Conservation (phyloP, 2,113 vertebrate species). For the Scatophagus argus region DNA sequence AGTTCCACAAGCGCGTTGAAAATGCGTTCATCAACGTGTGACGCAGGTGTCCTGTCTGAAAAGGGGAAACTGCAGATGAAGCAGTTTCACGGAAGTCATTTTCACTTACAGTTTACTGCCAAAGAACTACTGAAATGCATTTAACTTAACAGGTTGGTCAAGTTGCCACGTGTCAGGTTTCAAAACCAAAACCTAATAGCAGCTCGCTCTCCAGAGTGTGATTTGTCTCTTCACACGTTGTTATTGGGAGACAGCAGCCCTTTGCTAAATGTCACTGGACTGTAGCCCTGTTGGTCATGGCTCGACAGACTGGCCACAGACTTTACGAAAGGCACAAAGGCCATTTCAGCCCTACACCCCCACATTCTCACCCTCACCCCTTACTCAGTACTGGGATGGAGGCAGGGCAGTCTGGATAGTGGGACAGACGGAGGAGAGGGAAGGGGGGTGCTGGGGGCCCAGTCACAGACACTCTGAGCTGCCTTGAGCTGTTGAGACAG, state of each 20-base stretch:
- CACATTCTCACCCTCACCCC: slow-evolving; percentile 11
- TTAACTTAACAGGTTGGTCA: not conserved
- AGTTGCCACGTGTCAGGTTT: not conserved
- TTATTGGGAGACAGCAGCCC: slow-evolving; percentile 26
- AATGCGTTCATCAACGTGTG: not conserved
- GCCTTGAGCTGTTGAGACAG: slow-evolving; percentile 75
- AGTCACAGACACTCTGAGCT: slow-evolving; percentile 76
- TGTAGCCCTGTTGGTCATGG: slow-evolving; percentile 30
- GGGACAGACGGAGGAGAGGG: slow-evolving; percentile 70
- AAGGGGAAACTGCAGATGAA: not conserved
- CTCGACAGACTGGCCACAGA: slow-evolving; percentile 49
- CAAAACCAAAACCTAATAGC: not conserved
- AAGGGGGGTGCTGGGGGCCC: slow-evolving; percentile 30
- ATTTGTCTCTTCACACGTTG: slow-evolving; percentile 30
- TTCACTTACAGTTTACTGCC: not conserved
- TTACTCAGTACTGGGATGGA: slow-evolving; percentile 17
- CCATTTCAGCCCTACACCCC: slow-evolving; percentile 36
- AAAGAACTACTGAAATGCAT: not conserved
- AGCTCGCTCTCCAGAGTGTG: not conserved
- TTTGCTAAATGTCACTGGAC: slow-evolving; percentile 21
- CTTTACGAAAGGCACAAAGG: slow-evolving; percentile 64
- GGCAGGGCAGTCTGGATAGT: slow-evolving; percentile 38
- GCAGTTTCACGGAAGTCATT: not conserved
- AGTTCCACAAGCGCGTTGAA: not conserved
- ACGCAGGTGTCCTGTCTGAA: not conserved